Base-by-base conservation (phyloP, 2,888 invertebrate genomes). In the Phaonia tiefii region DNA sequence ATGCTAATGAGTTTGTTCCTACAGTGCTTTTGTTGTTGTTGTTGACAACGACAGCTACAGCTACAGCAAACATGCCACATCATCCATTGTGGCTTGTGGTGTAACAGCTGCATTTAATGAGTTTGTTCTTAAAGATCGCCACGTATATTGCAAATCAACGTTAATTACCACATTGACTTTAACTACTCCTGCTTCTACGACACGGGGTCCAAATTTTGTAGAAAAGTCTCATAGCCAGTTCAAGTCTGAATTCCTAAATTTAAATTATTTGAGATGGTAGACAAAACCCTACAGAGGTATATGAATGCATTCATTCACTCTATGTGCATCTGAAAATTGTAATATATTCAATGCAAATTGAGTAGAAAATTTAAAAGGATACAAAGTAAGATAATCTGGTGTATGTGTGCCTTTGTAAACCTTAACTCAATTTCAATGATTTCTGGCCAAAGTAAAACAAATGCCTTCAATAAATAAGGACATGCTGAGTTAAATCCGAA, bases 381-480 rank as follows among this genome's bases (percentile, higher is more conserved):
- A 63, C 31, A 39, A 63, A 63, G 63, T 39, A 63, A 63, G 63
- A 63, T 63, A 63, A 63, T 63, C 63, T 63, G 42, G 63, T 39
- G 39, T 63, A 63, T 63, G 42, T 63, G 63, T 37, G 31, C 31
- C 31, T 31, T 22, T 39, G 63, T 67, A 20, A 66, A 74, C 70
- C 66, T 69, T 51, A 76, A 74, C 76, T 73, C 69, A 80, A 80
- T 75, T 73, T 69, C 76, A 76, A 69, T 80, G 54, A 51, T 39
- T 54, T 51, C 54, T 54, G 69, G 58, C 69, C 69, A 56, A 80
- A 80, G 73, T 76, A 73, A 80, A 80, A 80, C 70, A 80, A 76
- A 80, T 80, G 80, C 49, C 65, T 66, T 70, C 76, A 80, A 76
- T 80, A 76, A 76, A 76, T 74, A 73, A 44, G 17, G 46, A 76